Evolutionary conservation across 2,888 invertebrate genomes (phyloP).

Genomic region (Mellilla xanthometata): DNA sequence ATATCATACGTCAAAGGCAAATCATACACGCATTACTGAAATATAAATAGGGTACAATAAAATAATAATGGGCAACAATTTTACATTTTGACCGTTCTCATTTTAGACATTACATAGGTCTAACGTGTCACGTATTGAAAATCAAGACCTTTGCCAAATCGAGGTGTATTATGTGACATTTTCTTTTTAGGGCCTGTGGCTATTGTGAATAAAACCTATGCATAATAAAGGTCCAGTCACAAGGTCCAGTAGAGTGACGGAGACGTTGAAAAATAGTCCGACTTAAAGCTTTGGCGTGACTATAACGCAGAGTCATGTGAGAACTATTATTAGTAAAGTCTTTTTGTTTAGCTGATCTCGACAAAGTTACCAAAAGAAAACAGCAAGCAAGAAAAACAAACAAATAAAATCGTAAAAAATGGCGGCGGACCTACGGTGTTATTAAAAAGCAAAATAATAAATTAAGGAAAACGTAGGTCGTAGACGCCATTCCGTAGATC

Average conservation of each 20-base stretch:
- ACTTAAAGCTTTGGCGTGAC: slow-evolving; percentile 25
- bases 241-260: slow-evolving; percentile 30
- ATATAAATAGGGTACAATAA: too few relatives aligned
- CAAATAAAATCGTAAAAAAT: slow-evolving; percentile 5
- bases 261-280: slow-evolving; percentile 33
- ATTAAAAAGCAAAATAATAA: slow-evolving; percentile 15
- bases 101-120: too few relatives aligned
- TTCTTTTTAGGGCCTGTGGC: slow-evolving; percentile 11
- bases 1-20: too few relatives aligned
- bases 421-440: too few relatives aligned
- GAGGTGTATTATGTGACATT: too few relatives aligned
- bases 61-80: too few relatives aligned
- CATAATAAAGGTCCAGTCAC: slow-evolving; percentile 23
- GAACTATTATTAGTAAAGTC: slow-evolving; percentile 70
- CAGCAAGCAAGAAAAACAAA: neutral
- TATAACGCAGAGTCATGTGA: slow-evolving; percentile 54
- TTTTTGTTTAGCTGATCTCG: too few relatives aligned
- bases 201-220: slow-evolving; percentile 39
- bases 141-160: too few relatives aligned
- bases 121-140: too few relatives aligned
- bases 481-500: slow-evolving; percentile 27
- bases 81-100: too few relatives aligned
- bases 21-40: too few relatives aligned
- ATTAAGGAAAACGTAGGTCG: slow-evolving; percentile 26
- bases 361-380: too few relatives aligned